Evolutionary conservation across 2,113 vertebrate species (phyloP).

Genomic region (Istiophorus platypterus): DNA sequence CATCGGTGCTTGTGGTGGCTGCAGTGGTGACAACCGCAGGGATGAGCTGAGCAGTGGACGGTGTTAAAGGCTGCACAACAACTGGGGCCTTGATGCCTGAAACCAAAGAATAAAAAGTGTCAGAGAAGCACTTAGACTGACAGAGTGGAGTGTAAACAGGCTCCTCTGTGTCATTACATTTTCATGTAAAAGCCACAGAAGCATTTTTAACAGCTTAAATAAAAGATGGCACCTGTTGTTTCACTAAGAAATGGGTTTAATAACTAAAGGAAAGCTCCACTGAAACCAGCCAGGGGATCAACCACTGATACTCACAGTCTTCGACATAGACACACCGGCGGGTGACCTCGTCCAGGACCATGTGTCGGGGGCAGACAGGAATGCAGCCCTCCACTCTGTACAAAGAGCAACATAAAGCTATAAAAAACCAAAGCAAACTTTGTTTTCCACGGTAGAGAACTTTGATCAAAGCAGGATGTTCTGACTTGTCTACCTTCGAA

Average conservation of each 20-base stretch:
- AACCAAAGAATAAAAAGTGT: constrained; percentile 58
- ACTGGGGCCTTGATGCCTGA: constrained; percentile 88
- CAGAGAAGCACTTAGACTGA: constrained; percentile 5
- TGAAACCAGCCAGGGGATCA: neutral
- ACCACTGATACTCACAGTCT: constrained; percentile 97
- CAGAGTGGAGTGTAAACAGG: too few relatives aligned
- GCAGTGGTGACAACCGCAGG: constrained; percentile 60
- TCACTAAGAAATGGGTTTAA: neutral
- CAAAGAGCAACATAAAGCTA: constrained; percentile 52
- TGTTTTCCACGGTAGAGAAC: too few relatives aligned
- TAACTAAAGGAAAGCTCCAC: neutral
- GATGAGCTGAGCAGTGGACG: constrained; percentile 42
- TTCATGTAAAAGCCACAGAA: too few relatives aligned
- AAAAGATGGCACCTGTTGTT: too few relatives aligned
- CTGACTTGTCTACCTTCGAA: too few relatives aligned
- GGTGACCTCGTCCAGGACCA: constrained; percentile 95
- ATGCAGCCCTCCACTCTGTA: constrained; percentile 95
- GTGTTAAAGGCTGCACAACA: constrained; percentile 49
- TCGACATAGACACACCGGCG: constrained; percentile 92
- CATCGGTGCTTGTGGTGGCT: constrained; percentile 27
- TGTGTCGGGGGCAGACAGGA: constrained; percentile 88
- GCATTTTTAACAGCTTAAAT: too few relatives aligned
- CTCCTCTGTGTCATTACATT: too few relatives aligned
- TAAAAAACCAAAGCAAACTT: neutral
- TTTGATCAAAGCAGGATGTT: too few relatives aligned